Conservation (phyloP, 2,113 vertebrate genomes). For the Chamaea fasciata region DNA sequence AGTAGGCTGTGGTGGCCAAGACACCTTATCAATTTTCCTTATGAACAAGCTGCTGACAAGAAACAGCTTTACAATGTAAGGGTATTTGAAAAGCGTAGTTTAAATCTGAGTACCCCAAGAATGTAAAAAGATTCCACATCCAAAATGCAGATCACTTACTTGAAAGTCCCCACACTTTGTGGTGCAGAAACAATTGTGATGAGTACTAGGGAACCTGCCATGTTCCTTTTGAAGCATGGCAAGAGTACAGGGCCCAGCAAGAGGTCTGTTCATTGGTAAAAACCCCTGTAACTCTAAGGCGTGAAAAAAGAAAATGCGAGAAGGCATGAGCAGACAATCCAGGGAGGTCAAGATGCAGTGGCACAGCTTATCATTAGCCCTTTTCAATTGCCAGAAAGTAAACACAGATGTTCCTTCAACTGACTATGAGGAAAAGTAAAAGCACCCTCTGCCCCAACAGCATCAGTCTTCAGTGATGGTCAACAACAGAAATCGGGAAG, state of each 20-base stretch:
- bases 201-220: neutral
- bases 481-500: neutral
- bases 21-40: neutral
- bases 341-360: neutral
- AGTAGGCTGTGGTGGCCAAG: neutral
- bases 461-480: neutral
- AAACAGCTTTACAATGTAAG: neutral
- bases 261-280: neutral
- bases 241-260: neutral
- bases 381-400: neutral
- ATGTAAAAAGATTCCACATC: neutral
- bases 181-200: neutral
- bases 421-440: neutral
- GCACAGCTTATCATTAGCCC: neutral
- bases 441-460: neutral
- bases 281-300: fast-evolving
- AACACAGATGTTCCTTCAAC: neutral
- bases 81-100: neutral
- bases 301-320: neutral
- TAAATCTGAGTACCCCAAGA: neutral
- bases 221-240: neutral
- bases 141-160: neutral
- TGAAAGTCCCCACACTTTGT: neutral
- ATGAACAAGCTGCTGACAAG: neutral
- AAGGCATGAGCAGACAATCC: neutral